Percentiles rank a stretch among this genome's conserved stretches.
phyloP scores from a whole-genome alignment of 1,140 invertebrate species.

The Hypsibius dujardini region DNA sequence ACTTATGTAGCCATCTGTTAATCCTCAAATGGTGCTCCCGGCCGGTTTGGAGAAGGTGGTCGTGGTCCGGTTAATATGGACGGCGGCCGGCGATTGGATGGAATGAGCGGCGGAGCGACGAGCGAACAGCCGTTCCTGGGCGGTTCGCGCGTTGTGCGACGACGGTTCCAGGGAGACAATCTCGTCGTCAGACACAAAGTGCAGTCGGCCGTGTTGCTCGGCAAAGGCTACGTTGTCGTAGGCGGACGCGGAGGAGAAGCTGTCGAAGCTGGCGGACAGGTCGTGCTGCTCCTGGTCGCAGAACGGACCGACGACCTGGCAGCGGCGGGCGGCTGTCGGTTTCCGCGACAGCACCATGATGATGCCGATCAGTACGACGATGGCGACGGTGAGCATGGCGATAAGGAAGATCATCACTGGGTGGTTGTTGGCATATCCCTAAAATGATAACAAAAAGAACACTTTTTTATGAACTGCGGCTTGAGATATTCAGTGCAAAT shows the following conservation, averaged over 20 bases:
- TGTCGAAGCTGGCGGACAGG: no score
- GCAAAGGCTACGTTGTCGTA: background rate
- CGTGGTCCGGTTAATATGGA: background rate
- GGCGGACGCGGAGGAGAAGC: background rate
- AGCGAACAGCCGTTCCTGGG: constrained; percentile 4
- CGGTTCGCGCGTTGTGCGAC: background rate
- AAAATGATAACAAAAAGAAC: no score
- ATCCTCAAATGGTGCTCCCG: background rate
- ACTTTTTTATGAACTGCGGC: no score
- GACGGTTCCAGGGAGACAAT: constrained; percentile 5
- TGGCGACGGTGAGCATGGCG: background rate
- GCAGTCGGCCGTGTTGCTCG: background rate
- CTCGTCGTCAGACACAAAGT: background rate
- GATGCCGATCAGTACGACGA: constrained; percentile 1
- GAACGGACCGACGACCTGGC: no score
- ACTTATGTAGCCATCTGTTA: no score
- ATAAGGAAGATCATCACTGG: background rate
- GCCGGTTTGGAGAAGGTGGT: background rate
- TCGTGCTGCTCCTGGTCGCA: no score
- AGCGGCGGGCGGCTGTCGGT: background rate
- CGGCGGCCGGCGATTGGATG: background rate
- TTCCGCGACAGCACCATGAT: background rate
- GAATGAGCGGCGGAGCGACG: background rate
- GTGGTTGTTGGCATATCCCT: background rate
- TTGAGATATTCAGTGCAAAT: background rate